Base-by-base conservation (phyloP, 2,888 invertebrate species). In the Gastracanthus pulcherrimus region DNA sequence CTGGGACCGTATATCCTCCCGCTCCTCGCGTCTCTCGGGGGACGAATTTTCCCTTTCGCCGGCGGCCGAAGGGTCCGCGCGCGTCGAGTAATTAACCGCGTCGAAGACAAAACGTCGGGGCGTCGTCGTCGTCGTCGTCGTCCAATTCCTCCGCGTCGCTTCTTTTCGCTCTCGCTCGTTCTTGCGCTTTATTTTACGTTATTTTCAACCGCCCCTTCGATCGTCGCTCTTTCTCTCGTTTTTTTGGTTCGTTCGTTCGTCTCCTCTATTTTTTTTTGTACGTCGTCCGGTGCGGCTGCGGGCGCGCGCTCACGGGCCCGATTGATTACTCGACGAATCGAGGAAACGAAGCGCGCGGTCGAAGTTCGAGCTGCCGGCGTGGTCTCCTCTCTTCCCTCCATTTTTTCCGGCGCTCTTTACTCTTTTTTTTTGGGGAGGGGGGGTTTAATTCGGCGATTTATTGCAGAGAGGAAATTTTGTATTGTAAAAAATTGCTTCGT, bases 11-110 rank as follows among this genome's bases (percentile, higher is more conserved):
- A 19, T 48, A 51, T 51, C 45, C 45, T 45, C 45, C 29, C 60
- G 48, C 19, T 19, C 4, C 19, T 41, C 23, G 11, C 36, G 9
- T 31, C 23, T n/a, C 76, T 26, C 72, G 7, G n/a, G 78, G 75
- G 75, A 78, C 36, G 55, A 82, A 79, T 79, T 71, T 82, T 75
- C 64, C 48, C 64, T 75, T 75, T 69, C 51, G 51, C 7, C 70
- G 29, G 31, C 9, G 34, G 60, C 51, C 38, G 48, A 51, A 77
- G 72, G 75, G 36, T 70, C 31, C 36, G 70, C 66, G 48, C 80
- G 60, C 64, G 62, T 16, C 60, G 60, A 82, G 75, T 84, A 84
- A 84, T 85, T 84, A 85, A 83, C 83, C 70, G 60, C 26, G 58
- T 71, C n/a, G 58, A 60, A n/a, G 60, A 69, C 76, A 69, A 76